Evolutionary conservation across 2,113 vertebrate genomes (phyloP).

Genomic region (Charadrius vociferus): DNA sequence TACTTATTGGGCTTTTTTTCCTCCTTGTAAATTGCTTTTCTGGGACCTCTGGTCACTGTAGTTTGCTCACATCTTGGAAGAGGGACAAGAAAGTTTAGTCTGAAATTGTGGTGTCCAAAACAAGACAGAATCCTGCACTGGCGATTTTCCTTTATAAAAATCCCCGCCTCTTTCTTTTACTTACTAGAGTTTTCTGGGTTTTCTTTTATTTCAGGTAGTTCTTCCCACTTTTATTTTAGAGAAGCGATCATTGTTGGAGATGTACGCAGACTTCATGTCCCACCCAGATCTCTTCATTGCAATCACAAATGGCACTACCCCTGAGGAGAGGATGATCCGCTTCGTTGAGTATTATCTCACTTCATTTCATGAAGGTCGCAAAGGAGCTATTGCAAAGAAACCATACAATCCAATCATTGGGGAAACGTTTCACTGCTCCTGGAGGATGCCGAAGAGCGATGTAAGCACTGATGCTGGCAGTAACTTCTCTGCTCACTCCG

Average conservation of each 20-base stretch:
- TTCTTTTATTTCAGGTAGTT: slow-evolving; percentile 83
- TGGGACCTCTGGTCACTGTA: neutral
- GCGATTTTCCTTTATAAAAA: neutral
- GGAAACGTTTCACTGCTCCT: slow-evolving; percentile 97
- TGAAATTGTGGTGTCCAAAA: neutral
- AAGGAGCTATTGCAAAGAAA: slow-evolving; percentile 97
- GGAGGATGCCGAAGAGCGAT: slow-evolving; percentile 79
- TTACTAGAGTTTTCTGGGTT: neutral
- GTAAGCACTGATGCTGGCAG: slow-evolving; percentile 13
- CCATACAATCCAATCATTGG: slow-evolving; percentile 99
- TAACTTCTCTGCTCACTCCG: slow-evolving; percentile 10
- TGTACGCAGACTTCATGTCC: slow-evolving; percentile 99
- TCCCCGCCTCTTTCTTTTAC: neutral
- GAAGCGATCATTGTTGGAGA: slow-evolving; percentile 96
- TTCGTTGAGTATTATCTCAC: slow-evolving; percentile 99
- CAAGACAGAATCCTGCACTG: neutral
- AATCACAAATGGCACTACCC: slow-evolving; percentile 83
- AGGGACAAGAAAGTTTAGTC: neutral
- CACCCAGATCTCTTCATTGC: slow-evolving; percentile 93
- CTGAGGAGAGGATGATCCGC: slow-evolving; percentile 93
- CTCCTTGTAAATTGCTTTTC: neutral
- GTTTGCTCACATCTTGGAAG: neutral
- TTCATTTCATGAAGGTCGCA: slow-evolving; percentile 97
- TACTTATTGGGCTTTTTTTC: neutral
- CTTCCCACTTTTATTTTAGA: slow-evolving; percentile 98